These are phyloP conservation scores for Heliconius sara DNA, from an alignment of 2,888 invertebrate genomes.

Conservation along the genomic window DNA sequence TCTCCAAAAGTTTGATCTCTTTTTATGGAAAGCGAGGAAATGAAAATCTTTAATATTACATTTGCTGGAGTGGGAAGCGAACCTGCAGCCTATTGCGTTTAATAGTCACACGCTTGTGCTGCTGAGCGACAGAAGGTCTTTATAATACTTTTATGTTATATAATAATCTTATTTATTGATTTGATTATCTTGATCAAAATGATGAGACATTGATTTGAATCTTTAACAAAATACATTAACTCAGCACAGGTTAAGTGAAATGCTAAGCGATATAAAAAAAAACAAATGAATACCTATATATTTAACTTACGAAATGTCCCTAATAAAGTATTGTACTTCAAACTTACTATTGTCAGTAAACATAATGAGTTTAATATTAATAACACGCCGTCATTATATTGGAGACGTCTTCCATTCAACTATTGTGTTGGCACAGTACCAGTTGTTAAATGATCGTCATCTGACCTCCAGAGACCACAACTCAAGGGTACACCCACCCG, in stretches of 20 bases:
- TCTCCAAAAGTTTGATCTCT: too few species aligned
- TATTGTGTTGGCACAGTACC: conserved; percentile 24
- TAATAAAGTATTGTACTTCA: not conserved
- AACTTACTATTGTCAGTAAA: too few species aligned
- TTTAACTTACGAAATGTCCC: not conserved
- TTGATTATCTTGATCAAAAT: not conserved
- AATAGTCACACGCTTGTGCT: too few species aligned
- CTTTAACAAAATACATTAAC: not conserved
- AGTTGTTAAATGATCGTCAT: conserved; percentile 31
- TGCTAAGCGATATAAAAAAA: not conserved
- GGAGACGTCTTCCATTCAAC: conserved; percentile 26
- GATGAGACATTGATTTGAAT: not conserved
- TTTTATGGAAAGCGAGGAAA: too few species aligned
- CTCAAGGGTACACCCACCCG: conserved; percentile 31
- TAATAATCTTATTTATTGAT: too few species aligned
- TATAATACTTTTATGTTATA: too few species aligned
- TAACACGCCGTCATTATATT: conserved; percentile 14
- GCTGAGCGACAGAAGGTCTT: too few species aligned
- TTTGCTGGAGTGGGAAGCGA: too few species aligned
- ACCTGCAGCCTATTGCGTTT: too few species aligned
- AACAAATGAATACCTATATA: not conserved
- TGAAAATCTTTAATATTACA: too few species aligned
- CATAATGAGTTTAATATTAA: not conserved
- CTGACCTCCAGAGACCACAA: conserved; percentile 27
- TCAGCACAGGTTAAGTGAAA: too few species aligned